phyloP scores from a whole-genome alignment of 2,797 vertebrate species.

The Gymnoscopelus microlampas region DNA sequence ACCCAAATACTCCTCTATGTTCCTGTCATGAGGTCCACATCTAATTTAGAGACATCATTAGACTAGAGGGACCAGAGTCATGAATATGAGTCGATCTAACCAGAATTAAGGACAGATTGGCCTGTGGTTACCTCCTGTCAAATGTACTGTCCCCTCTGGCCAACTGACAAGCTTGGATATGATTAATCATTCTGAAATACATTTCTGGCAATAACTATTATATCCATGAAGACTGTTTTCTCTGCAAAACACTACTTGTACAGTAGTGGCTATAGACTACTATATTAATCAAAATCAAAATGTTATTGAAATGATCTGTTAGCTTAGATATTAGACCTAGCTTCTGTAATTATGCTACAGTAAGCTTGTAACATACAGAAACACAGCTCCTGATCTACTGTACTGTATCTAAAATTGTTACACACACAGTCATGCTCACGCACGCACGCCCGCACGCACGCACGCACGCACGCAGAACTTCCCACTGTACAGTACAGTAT shows the following conservation, averaged over 20 bases:
- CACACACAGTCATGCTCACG: not conserved
- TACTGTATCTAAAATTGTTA: too few species aligned
- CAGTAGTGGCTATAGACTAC: not conserved
- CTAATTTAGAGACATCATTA: slow-evolving; percentile 38
- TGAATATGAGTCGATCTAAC: slow-evolving; percentile 30
- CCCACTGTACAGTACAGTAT: not conserved
- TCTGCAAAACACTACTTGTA: not conserved
- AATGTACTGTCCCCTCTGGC: slow-evolving; percentile 18
- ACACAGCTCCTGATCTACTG: too few species aligned
- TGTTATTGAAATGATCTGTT: slow-evolving; percentile 20
- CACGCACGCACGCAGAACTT: not conserved
- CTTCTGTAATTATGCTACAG: too few species aligned
- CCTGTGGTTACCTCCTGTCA: slow-evolving; percentile 27
- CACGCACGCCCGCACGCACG: not conserved
- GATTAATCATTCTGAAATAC: not conserved
- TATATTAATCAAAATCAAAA: not conserved
- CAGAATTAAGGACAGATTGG: slow-evolving; percentile 18
- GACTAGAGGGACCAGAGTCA: slow-evolving; percentile 18
- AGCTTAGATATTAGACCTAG: not conserved
- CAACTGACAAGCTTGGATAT: not conserved
- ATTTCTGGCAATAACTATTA: not conserved
- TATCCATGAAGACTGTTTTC: slow-evolving; percentile 2
- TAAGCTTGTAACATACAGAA: too few species aligned
- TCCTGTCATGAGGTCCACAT: slow-evolving; percentile 40
- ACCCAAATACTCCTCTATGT: slow-evolving; percentile 22